Base-by-base conservation (phyloP, 2,888 invertebrate species). In the Disparrhopalites patrizii region DNA sequence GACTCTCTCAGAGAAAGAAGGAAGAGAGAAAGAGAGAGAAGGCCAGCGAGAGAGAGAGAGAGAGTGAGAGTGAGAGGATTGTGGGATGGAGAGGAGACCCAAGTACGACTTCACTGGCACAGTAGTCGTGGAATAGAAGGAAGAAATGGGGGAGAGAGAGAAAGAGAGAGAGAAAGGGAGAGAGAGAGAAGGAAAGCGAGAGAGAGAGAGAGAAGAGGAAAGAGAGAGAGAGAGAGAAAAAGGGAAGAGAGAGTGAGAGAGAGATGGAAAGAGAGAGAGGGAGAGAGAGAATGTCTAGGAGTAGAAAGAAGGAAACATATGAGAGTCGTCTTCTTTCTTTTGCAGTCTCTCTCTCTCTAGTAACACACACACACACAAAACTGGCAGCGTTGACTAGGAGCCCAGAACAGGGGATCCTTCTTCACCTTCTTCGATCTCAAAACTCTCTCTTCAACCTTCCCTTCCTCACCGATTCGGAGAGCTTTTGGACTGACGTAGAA, bases 341-440 rank as follows among this genome's bases (percentile, higher is more conserved):
- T n/a, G n/a, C n/a, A n/a, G n/a, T n/a, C 20, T 27, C 31, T 55
- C 38, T 15, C 54, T n/a, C 54, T 31, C 56, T 43, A 43, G 43
- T n/a, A n/a, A n/a, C n/a, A n/a, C n/a, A n/a, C n/a, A 25, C 31
- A 31, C 31, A 38, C 56, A 56, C 56, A 56, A 56, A 56, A 50
- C 62, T 65, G 65, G 60, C 60, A 60, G 65, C 65, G 60, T 62
- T 67, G 66, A 67, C 55, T 62, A n/a, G 62, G 38, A 40, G 54
- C 61, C 61, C 58, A 52, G 54, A 62, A 38, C 31, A 38, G 38
- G 25, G 36, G 50, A n/a, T 40, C 64, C 23, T 43, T 28, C 62
- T 58, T 67, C 67, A 62, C 69, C 69, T 69, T 65, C 69, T 69
- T 69, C 69, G 69, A 69, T 69, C 67, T 62, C 66, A 63, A 62